Base-by-base conservation (phyloP, 2,797 vertebrate genomes). In the Furcifer pardalis region DNA sequence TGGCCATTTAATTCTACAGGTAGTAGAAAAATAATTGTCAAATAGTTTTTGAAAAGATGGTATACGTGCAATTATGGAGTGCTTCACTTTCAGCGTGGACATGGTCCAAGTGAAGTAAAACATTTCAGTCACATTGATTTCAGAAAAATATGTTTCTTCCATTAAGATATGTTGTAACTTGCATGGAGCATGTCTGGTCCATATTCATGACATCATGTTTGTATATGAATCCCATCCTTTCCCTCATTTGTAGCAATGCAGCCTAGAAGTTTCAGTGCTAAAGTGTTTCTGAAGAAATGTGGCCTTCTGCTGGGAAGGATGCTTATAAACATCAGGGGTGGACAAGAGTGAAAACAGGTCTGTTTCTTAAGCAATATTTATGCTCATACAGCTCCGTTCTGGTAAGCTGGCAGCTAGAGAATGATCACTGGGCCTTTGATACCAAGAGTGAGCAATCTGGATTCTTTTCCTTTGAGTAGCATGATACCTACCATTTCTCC, bases 61-160 rank as follows among this genome's bases (percentile, higher is more conserved):
- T 81, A 66, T 88, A 5, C 91, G 87, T 91, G 63, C 86, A 62
- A 86, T 82, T 90, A 7, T 59, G 15, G 9, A 82, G 46, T 40
- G 46, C 21, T 81, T 78, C 84, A 79, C 82, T 92, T 83, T 89
- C 81, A 72, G 69, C 91, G 62, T 78, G 72, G 84, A 27, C 4
- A 32, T 37, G 9, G 72, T 80, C 27, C 59, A 72, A 25, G 21
- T 35, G 8, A 37, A 79, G 17, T 15, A 72, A 35, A 79, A 25
- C 3, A 40, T 77, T 69, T 71, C 49, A 49, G 4, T 59, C 40
- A 42, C 2, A 23, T 15, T 84, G 37, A 60, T 46, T 59, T 71
- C 66, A 84, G 27, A 12, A 32, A 13, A 30, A 60, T 27, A n/a
- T 9, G 21, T 13, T 74, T 74, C 44, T 74, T 79, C 56, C 35